Evolutionary conservation across 2,113 vertebrate species (phyloP), one percentile per base, ranked within the genome.

Genomic region (Hypanus sabinus): DNA sequence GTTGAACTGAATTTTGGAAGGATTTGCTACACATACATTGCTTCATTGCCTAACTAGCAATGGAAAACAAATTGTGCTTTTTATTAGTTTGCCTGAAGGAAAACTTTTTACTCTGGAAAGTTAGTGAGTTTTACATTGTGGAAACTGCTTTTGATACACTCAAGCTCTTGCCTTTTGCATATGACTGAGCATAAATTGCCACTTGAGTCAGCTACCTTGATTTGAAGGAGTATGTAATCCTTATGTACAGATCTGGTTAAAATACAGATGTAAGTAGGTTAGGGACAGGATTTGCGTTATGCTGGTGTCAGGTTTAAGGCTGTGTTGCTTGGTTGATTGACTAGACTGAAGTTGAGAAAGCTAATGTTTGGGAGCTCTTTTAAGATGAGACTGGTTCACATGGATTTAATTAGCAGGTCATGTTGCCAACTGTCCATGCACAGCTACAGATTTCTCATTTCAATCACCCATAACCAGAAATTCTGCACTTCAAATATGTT

Each of bases 331-430:
- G 36, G 94, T 76, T 94, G 73, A 94, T 94, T 94, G 95, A 94
- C 94, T 94, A 85, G 94, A 92, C 88, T 65, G 94, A 94, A 93
- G 94, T 94, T 94, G 94, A 68, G 94, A 94, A 95, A 94, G 87
- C 30, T 75, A 55, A 57, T 81, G 96, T 96, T 96, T 96, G 97
- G 96, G 96, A 94, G 95, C 96, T 94, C 96, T 96, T 96, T 96
- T 96, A 93, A 96, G 96, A 95, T 96, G 95, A 95, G 95, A 96
- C 95, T 96, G 22, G 96, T 96, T 97, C 98, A 98, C 97, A 98
- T 98, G 98, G 97, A 97, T 97, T 97, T 97, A 97, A 98, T 98
- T 98, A 98, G 96, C 96, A 96, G 96, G 97, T 97, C 97, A 95
- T 96, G 96, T 95, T 94, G 96, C 96, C 96, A 97, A 96, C 96